Conservation (phyloP, 1,140 invertebrate genomes). For the Pararge aegeria region DNA sequence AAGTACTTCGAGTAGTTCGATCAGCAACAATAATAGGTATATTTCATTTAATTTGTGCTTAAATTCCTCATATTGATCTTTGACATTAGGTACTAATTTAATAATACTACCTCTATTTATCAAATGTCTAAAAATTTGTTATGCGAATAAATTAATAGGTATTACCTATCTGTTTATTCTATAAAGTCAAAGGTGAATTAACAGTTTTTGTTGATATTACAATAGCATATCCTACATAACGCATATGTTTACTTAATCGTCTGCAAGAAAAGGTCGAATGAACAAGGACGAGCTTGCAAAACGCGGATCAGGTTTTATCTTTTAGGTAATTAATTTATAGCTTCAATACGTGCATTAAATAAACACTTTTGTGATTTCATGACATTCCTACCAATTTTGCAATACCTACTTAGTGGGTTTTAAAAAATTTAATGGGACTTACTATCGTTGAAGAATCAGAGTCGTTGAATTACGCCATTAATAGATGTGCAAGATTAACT, state of each 20-base stretch:
- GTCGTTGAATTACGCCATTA: no score
- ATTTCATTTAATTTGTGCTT: constrained; percentile 7
- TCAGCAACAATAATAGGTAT: constrained; percentile 5
- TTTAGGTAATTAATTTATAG: constrained; percentile 27
- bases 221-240: constrained; percentile 6
- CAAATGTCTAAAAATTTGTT: no score
- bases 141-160: no score
- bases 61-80: constrained; percentile 10
- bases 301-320: constrained; percentile 36
- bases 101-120: background rate
- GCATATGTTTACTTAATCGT: constrained; percentile 11
- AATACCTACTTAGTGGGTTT: background rate
- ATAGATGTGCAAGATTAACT: constrained; percentile 10
- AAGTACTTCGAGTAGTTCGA: constrained; percentile 2
- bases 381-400: background rate
- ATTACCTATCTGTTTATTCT: background rate
- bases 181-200: background rate
- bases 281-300: constrained; percentile 44
- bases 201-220: background rate
- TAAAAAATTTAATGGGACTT: no score
- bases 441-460: no score
- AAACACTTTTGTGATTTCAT: background rate
- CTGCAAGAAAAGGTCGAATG: constrained; percentile 38
- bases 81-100: constrained; percentile 20
- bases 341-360: background rate